These are phyloP conservation scores for Lagocephalus sceleratus DNA, from an alignment of 2,797 vertebrate genomes.

Conservation along the genomic window DNA sequence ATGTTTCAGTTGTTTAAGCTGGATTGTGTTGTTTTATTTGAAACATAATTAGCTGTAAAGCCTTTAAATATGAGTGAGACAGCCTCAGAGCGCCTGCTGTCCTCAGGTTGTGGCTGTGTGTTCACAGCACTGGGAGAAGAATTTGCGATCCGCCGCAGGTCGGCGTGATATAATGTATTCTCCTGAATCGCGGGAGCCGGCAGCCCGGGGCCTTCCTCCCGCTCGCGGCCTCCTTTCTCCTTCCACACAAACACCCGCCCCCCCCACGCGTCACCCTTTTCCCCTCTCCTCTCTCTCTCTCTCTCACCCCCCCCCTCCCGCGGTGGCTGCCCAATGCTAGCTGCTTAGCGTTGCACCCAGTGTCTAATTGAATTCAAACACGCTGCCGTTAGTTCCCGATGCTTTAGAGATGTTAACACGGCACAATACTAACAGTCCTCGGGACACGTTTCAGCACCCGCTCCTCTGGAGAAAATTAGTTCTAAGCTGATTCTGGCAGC, in stretches of 20 bases:
- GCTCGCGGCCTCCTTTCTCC: slow-evolving; percentile 51
- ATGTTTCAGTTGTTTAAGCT: slow-evolving; percentile 57
- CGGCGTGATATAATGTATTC: slow-evolving; percentile 68
- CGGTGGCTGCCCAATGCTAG: slow-evolving; percentile 55
- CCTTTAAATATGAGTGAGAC: slow-evolving; percentile 18
- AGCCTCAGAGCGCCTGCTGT: slow-evolving; percentile 56
- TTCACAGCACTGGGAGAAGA: slow-evolving; percentile 63
- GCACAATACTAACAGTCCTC: slow-evolving; percentile 69
- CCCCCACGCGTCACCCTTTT: slow-evolving; percentile 31
- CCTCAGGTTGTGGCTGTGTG: slow-evolving; percentile 61
- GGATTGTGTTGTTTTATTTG: slow-evolving; percentile 70
- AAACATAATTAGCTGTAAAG: slow-evolving; percentile 64
- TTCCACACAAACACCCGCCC: slow-evolving; percentile 7
- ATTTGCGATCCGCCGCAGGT: slow-evolving; percentile 60
- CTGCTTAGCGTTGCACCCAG: slow-evolving; percentile 64
- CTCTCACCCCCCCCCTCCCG: no score
- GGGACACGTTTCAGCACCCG: slow-evolving; percentile 59
- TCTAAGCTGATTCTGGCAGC: slow-evolving; percentile 55
- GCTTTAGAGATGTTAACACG: slow-evolving; percentile 71
- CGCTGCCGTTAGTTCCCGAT: slow-evolving; percentile 50
- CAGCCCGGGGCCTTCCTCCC: slow-evolving; percentile 67
- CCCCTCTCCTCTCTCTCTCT: slow-evolving; percentile 33
- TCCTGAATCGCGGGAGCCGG: slow-evolving; percentile 56
- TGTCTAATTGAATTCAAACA: slow-evolving; percentile 74
- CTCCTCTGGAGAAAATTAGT: slow-evolving; percentile 65